Percentiles rank a stretch among this genome's conserved stretches.
phyloP scores from a whole-genome alignment of 2,113 vertebrate species.

The Pelodiscus sinensis region DNA sequence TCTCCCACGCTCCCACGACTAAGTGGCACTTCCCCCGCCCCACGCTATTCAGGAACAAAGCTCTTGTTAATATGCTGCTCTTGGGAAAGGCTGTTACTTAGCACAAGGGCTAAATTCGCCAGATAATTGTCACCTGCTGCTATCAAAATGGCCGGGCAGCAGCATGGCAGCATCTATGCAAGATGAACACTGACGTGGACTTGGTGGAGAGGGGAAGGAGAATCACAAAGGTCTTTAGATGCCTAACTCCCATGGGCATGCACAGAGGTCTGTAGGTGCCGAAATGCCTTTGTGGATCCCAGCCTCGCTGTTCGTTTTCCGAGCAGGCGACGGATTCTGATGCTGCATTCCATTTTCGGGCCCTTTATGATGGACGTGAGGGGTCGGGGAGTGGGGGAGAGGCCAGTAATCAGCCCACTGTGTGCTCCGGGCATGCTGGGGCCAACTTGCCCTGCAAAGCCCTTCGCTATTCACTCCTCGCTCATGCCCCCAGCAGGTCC shows the following conservation, averaged over 20 bases:
- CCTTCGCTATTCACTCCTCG: background rate
- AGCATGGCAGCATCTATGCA: rapidly evolving
- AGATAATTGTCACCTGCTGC: background rate
- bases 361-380: background rate
- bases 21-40: background rate
- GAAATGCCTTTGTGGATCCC: background rate
- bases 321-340: background rate
- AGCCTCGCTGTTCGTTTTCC: background rate
- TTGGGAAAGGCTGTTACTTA: background rate
- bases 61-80: background rate
- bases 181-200: background rate
- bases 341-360: background rate
- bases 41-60: background rate
- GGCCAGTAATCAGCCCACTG: background rate
- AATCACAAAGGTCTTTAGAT: background rate
- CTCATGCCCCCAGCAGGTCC: background rate
- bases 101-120: background rate
- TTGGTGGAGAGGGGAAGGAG: no score
- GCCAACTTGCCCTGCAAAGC: background rate
- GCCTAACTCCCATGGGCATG: background rate
- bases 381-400: background rate
- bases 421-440: background rate
- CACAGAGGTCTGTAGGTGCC: background rate
- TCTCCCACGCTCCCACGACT: background rate
- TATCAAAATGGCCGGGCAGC: no score